Base-by-base conservation (phyloP, 2,888 invertebrate species). In the Sympetrum striolatum region DNA sequence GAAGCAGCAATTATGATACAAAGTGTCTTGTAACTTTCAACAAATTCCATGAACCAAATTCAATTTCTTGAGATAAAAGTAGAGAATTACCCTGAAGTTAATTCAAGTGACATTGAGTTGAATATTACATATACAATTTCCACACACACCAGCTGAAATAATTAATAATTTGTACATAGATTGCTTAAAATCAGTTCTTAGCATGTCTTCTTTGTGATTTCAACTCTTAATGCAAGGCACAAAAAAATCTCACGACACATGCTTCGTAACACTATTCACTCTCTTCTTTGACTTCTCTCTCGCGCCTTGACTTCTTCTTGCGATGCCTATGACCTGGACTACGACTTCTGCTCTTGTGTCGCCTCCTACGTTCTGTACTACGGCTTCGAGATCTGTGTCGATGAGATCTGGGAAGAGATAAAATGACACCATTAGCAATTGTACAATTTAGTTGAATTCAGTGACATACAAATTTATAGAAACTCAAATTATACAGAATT, bases 311-410 rank as follows among this genome's bases (percentile, higher is more conserved):
- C 93, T 95, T 95, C 94, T 96, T 96, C 94, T 96, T 96, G 90
- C 94, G 94, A 91, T 95, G 95, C 90, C 96, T 94, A 91, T 96
- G 95, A 91, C 96, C 95, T 81, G 96, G 96, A 92, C 96, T 96
- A 58, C 96, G 95, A 6, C 96, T 96, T 81, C 96, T 94, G 1
- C 96, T 96, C 93, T 96, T 96, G 93, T 96, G 96, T 91, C 97
- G 95, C 4, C 95, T 60, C 39, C 90, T 80, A 93, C 91, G 90
- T 58, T 91, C 91, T 15, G 91, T 91, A 90, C 91, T 92, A 48
- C 92, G 91, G 80, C 91, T 91, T 18, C 92, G 91, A 60, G 92
- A 92, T 2, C 92, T 90, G 81, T 92, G 92, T 2, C 91, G 90
- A 90, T 91, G 91, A 35, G 91, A 91, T 25, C 91, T 91, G 18